Conservation (phyloP, 2,888 invertebrate species). For the Agrotis clavis region DNA sequence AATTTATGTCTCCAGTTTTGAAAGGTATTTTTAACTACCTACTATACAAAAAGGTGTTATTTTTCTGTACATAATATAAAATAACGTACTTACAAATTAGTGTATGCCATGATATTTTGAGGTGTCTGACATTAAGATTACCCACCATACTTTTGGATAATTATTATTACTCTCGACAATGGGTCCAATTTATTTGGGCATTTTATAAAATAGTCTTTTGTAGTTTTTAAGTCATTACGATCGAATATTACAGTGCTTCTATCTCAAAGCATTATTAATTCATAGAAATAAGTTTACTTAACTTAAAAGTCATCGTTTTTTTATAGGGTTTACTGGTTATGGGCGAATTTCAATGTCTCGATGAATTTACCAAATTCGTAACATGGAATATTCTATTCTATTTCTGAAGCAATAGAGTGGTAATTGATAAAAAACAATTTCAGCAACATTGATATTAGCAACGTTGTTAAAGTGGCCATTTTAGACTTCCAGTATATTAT, state of each 20-base stretch:
- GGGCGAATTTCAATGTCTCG: too few species aligned
- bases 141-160: constrained; percentile 53
- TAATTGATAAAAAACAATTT: too few species aligned
- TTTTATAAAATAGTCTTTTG: constrained; percentile 36
- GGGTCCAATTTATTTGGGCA: constrained; percentile 56
- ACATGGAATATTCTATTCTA: too few species aligned
- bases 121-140: constrained; percentile 19
- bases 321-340: not conserved
- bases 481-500: too few species aligned
- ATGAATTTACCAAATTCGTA: too few species aligned
- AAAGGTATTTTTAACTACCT: constrained; percentile 10
- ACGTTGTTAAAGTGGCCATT: too few species aligned
- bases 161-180: constrained; percentile 21
- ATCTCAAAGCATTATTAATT: constrained; percentile 3
- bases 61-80: constrained; percentile 26
- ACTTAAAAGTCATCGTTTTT: constrained; percentile 12
- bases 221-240: constrained; percentile 5
- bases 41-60: constrained; percentile 2
- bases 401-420: too few species aligned
- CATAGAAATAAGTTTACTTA: constrained; percentile 1
- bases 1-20: not conserved
- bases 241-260: constrained; percentile 1
- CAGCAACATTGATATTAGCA: too few species aligned
- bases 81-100: constrained; percentile 30
- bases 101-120: constrained; percentile 40